phyloP scores from a whole-genome alignment of 2,113 vertebrate genomes.

The Salvator merianae region DNA sequence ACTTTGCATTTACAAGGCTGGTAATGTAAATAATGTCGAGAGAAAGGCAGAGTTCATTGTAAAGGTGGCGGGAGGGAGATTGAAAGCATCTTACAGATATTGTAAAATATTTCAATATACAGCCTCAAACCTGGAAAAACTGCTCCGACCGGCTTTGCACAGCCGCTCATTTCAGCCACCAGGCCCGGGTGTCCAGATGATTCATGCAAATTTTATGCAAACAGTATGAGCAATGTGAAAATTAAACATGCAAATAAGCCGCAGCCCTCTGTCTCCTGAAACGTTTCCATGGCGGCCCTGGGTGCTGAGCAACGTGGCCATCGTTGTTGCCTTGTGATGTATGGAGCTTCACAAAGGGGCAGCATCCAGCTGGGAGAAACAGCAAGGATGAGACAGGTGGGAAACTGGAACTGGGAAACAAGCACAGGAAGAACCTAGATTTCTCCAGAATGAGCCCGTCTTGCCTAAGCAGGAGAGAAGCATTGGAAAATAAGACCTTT shows the following conservation, averaged over 20 bases:
- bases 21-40: no score
- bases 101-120: background rate
- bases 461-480: background rate
- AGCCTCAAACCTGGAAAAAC: background rate
- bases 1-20: no score
- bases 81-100: background rate
- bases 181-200: background rate
- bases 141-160: background rate
- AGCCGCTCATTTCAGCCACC: background rate
- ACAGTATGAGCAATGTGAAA: background rate
- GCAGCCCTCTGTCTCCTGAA: background rate
- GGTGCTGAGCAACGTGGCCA: background rate
- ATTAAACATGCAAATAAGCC: conserved; percentile 15
- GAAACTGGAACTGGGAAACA: no score
- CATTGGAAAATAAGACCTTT: background rate
- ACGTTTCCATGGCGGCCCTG: conserved; percentile 7
- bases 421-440: background rate
- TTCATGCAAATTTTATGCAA: conserved; percentile 31
- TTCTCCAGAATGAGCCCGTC: background rate
- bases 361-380: no score
- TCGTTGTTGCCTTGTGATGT: background rate
- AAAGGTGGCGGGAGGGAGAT: no score
- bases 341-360: background rate
- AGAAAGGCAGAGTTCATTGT: background rate
- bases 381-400: background rate